These are phyloP conservation scores for Melospiza georgiana DNA, from an alignment of 2,113 vertebrate species.

Conservation along the genomic window DNA sequence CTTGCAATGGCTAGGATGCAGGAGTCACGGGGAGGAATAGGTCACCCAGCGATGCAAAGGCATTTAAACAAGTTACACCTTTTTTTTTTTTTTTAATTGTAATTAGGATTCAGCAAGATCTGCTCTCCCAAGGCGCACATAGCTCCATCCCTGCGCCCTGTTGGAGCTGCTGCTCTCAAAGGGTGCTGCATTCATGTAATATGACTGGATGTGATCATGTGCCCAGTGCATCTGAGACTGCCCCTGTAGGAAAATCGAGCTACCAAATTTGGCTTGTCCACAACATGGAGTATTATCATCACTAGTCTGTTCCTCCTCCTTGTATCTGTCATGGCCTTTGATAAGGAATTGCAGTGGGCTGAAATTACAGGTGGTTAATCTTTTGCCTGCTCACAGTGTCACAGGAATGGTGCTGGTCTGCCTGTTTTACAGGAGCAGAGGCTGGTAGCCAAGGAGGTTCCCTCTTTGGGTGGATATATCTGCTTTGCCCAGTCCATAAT, in stretches of 20 bases:
- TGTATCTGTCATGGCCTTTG: background rate
- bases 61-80: background rate
- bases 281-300: background rate
- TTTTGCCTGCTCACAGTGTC: background rate
- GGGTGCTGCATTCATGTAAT: background rate
- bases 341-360: background rate
- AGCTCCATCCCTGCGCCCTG: background rate
- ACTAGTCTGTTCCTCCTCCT: background rate
- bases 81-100: background rate
- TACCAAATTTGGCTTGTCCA: background rate
- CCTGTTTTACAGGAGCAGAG: background rate
- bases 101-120: background rate
- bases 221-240: background rate
- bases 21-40: background rate
- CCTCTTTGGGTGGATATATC: background rate
- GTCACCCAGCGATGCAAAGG: background rate
- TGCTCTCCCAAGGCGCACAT: background rate
- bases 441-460: background rate
- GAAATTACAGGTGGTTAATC: background rate
- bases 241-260: background rate
- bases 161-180: background rate
- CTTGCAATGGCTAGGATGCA: background rate
- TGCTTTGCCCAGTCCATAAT: background rate
- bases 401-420: background rate
- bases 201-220: background rate